Percentiles rank a stretch among this genome's conserved stretches.
phyloP scores from a whole-genome alignment of 2,888 invertebrate genomes.

The Erpobdella octoculata region DNA sequence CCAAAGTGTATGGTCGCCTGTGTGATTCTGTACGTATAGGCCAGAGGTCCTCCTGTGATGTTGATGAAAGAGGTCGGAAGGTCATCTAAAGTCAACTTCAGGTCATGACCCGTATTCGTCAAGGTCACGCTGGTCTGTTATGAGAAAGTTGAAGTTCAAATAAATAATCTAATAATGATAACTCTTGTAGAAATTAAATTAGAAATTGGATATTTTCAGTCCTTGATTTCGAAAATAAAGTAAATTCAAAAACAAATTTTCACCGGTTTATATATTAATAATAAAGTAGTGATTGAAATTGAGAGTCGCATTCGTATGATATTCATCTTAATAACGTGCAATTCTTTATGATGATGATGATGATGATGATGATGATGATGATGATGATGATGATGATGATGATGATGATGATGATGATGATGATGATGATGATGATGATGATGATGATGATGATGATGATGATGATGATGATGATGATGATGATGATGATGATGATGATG shows the following conservation, averaged over 20 bases:
- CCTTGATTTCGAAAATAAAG: no score
- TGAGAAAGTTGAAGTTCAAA: no score
- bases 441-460: not conserved
- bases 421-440: not conserved
- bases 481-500: not conserved
- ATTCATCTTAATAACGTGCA: no score
- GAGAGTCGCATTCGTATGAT: no score
- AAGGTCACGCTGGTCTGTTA: constrained; percentile 72
- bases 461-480: constrained; percentile 11
- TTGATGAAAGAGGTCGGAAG: constrained; percentile 67
- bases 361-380: not conserved
- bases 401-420: not conserved
- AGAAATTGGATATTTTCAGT: no score
- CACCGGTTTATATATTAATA: no score
- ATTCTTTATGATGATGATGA: not conserved
- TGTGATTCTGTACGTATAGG: constrained; percentile 87
- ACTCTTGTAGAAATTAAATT: no score
- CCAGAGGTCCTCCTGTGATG: constrained; percentile 83
- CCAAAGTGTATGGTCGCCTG: constrained; percentile 68
- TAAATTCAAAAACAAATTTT: no score
- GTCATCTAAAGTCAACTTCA: constrained; percentile 75
- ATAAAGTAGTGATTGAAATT: no score
- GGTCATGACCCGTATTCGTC: constrained; percentile 86
- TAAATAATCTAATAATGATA: no score
- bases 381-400: not conserved